Conservation (phyloP, 2,113 vertebrate species). For the Gymnogyps californianus region DNA sequence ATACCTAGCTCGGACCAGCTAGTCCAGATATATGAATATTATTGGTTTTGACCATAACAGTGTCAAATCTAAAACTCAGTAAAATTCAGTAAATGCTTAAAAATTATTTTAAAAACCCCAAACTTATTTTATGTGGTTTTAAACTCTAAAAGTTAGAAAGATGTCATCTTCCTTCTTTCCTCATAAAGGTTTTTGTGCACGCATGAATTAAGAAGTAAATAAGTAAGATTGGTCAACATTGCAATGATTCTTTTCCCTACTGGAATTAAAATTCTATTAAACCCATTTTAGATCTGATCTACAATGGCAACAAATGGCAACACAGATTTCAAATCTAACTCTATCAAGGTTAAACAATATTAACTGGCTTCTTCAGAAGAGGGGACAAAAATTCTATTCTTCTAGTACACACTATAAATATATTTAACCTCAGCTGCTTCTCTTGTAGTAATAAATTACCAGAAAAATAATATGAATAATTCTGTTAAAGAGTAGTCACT, state of each 20-base stretch:
- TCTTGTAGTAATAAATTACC: background rate
- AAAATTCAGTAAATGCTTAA: background rate
- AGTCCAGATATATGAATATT: background rate
- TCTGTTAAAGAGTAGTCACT: background rate
- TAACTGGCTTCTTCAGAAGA: background rate
- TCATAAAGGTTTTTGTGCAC: background rate
- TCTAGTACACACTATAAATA: background rate
- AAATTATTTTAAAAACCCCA: background rate
- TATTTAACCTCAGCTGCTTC: background rate
- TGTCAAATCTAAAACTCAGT: background rate
- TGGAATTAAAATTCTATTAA: background rate
- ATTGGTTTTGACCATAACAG: background rate
- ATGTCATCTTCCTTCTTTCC: background rate
- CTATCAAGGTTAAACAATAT: background rate
- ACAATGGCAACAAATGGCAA: background rate
- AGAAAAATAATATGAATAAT: background rate
- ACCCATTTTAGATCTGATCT: background rate
- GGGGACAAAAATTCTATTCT: background rate
- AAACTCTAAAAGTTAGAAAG: background rate
- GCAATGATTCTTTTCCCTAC: background rate
- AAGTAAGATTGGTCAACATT: background rate
- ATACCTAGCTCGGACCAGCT: background rate
- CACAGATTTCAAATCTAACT: background rate
- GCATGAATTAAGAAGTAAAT: background rate
- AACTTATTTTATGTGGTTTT: background rate